Evolutionary conservation across 2,888 invertebrate species (phyloP).

Genomic region (Pterobdella sp.): DNA sequence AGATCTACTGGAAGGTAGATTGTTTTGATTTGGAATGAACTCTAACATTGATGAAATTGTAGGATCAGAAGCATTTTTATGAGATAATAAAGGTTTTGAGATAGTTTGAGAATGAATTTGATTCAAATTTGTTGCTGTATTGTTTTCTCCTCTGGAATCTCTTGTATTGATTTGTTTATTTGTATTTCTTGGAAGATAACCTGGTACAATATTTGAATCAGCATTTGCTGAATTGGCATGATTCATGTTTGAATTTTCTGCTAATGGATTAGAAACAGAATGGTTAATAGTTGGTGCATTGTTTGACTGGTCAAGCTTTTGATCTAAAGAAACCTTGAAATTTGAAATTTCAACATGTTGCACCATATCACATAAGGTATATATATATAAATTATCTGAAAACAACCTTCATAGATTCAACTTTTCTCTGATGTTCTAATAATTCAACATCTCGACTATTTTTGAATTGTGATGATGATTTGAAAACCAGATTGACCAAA

Average conservation of each 20-base stretch:
- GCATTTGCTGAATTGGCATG: too few species aligned
- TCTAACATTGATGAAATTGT: not conserved
- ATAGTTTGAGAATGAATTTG: not conserved
- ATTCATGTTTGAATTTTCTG: too few species aligned
- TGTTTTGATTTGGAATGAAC: too few species aligned
- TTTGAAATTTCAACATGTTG: not conserved
- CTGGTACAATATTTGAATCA: too few species aligned
- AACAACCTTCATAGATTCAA: slow-evolving; percentile 34
- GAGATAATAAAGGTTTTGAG: not conserved
- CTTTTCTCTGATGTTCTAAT: slow-evolving; percentile 35
- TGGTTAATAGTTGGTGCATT: not conserved
- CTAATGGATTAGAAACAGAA: too few species aligned
- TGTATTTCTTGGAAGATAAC: too few species aligned
- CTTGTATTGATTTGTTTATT: too few species aligned
- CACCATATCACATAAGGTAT: not conserved
- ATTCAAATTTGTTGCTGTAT: not conserved
- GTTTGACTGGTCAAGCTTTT: not conserved
- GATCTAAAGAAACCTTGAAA: not conserved
- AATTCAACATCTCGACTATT: slow-evolving; percentile 38
- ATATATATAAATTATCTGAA: not conserved
- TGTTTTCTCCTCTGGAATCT: not conserved
- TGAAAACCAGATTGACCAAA: slow-evolving; percentile 45
- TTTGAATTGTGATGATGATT: slow-evolving; percentile 29
- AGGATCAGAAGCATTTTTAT: not conserved
- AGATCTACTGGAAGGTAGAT: not conserved